Conservation (phyloP, 2,888 invertebrate species). For the Ceriagrion tenellum region DNA sequence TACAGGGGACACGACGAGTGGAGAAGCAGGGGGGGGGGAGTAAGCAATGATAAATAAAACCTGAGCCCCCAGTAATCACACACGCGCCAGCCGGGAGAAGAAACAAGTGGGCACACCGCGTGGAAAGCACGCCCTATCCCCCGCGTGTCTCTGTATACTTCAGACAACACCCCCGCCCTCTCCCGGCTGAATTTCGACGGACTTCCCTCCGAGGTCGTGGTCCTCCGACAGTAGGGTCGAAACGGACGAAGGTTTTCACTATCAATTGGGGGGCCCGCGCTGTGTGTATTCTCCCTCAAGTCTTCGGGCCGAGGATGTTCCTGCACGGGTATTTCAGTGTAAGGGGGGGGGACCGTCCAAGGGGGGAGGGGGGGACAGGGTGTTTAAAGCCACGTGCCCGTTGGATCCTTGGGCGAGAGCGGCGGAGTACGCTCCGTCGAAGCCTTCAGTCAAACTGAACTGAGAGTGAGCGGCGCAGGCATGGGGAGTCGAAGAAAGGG, state of each 20-base stretch:
- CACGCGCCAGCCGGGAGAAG: background rate
- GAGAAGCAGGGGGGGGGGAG: background rate
- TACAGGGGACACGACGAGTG: background rate
- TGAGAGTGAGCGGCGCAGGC: conserved; percentile 24
- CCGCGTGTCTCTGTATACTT: background rate
- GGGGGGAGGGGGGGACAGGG: background rate
- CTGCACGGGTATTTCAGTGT: background rate
- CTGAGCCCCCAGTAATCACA: background rate
- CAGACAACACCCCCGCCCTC: background rate
- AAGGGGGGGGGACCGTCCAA: background rate
- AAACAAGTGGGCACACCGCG: conserved; percentile 9
- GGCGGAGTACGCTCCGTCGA: conserved; percentile 43
- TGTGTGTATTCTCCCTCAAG: background rate
- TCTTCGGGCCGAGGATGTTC: background rate
- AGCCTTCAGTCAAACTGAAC: conserved; percentile 49
- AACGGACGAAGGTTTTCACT: background rate
- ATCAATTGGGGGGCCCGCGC: too few relatives aligned
- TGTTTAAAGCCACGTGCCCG: conserved; percentile 21
- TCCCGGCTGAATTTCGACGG: background rate
- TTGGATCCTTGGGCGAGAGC: conserved; percentile 19
- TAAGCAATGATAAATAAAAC: background rate
- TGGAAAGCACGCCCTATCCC: background rate
- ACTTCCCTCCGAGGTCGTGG: too few relatives aligned
- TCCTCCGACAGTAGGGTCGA: background rate
- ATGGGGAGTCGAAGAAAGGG: conserved; percentile 22